Conservation (phyloP, 2,113 vertebrate species). For the Trinectes maculatus region DNA sequence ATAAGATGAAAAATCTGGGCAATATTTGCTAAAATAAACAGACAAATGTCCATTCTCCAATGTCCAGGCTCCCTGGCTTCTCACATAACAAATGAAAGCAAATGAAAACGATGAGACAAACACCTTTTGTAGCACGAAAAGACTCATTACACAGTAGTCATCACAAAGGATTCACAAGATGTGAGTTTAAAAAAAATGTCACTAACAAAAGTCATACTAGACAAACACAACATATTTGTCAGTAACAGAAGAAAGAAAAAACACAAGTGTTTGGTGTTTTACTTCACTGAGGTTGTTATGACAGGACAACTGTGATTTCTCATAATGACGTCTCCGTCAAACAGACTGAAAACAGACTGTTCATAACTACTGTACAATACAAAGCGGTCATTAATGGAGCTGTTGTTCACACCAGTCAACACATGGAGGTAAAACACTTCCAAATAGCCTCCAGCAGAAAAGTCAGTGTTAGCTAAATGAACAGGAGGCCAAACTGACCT, state of each 20-base stretch:
- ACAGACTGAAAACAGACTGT: no score
- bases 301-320: not conserved
- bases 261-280: not conserved
- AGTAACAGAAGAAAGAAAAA: not conserved
- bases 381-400: not conserved
- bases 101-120: no score
- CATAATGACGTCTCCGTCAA: not conserved
- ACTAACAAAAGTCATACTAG: no score
- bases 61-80: no score
- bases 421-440: not conserved
- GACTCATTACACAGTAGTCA: no score
- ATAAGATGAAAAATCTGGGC: not conserved
- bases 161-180: no score
- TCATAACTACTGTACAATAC: not conserved
- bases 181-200: no score
- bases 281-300: not conserved
- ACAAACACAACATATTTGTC: no score
- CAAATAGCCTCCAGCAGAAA: not conserved
- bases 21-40: not conserved
- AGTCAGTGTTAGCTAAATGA: not conserved
- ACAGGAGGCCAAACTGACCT: not conserved
- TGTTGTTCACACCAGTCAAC: not conserved
- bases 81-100: no score
- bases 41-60: not conserved
- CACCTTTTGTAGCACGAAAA: no score